Percentiles rank a stretch among this genome's conserved stretches.
phyloP scores from a whole-genome alignment of 2,113 vertebrate species.

The Chamaea fasciata region DNA sequence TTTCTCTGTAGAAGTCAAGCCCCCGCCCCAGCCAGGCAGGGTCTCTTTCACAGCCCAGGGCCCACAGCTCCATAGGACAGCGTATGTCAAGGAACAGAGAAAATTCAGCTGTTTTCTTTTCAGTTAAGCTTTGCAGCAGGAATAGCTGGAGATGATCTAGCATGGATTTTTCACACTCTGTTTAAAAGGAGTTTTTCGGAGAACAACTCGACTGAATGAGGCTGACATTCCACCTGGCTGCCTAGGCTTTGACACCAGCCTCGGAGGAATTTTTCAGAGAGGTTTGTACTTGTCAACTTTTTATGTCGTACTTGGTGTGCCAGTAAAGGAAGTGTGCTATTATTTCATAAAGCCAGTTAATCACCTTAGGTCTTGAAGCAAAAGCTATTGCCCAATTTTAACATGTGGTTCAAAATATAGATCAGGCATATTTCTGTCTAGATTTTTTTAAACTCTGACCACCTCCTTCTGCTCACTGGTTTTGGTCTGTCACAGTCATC shows the following conservation, averaged over 20 bases:
- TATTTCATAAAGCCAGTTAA: background rate
- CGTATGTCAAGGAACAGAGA: background rate
- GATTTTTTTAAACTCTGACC: background rate
- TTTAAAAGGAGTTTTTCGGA: background rate
- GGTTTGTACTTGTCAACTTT: background rate
- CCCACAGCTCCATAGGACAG: background rate
- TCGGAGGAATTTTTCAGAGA: background rate
- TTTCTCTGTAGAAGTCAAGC: background rate
- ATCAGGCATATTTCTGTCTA: background rate
- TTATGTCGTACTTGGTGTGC: background rate
- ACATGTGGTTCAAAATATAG: accelerated
- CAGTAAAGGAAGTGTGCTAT: background rate
- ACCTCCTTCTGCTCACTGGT: background rate
- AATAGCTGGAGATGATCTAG: background rate
- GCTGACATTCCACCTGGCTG: background rate
- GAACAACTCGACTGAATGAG: background rate
- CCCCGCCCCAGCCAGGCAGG: accelerated
- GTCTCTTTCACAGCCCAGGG: background rate
- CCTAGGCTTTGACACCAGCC: background rate
- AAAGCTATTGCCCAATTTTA: background rate
- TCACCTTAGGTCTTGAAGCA: background rate
- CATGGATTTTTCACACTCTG: background rate
- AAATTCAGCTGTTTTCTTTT: background rate
- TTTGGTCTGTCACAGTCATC: background rate
- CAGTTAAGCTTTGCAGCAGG: background rate